phyloP scores from a whole-genome alignment of 2,797 vertebrate genomes.

The Falco biarmicus region DNA sequence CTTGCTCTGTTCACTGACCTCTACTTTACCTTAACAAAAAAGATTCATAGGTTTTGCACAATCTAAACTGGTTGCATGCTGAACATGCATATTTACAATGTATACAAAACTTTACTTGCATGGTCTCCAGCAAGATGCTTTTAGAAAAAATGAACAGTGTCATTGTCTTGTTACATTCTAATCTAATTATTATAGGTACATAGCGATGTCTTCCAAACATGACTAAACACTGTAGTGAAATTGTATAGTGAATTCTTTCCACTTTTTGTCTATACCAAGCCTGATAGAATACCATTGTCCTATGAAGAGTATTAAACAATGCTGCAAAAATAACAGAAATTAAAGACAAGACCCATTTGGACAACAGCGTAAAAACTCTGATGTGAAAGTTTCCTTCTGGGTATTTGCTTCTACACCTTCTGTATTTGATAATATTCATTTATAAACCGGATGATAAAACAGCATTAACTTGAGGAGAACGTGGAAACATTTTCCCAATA shows the following conservation, averaged over 20 bases:
- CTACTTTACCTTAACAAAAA: neutral
- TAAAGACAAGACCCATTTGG: neutral
- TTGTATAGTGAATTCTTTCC: neutral
- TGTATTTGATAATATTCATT: neutral
- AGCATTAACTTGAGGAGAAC: neutral
- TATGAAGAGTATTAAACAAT: neutral
- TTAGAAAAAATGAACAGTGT: neutral
- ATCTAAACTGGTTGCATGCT: neutral
- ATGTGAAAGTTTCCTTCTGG: neutral
- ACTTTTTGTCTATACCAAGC: neutral
- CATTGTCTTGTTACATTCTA: neutral
- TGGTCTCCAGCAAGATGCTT: neutral
- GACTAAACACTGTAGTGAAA: neutral
- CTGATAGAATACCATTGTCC: neutral
- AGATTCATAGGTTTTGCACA: neutral
- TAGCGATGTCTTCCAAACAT: neutral
- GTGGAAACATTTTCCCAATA: neutral
- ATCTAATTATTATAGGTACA: neutral
- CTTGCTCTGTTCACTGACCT: neutral
- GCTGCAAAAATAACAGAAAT: neutral
- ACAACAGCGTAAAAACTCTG: neutral
- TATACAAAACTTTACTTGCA: neutral
- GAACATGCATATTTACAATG: neutral
- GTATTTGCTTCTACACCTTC: neutral
- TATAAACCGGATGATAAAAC: neutral